A percentile compares a stretch with the other conserved stretches of the same genome.
These are phyloP conservation scores for Opisthograptis luteolata DNA, from an alignment of 2,888 invertebrate species.

Conservation along the genomic window DNA sequence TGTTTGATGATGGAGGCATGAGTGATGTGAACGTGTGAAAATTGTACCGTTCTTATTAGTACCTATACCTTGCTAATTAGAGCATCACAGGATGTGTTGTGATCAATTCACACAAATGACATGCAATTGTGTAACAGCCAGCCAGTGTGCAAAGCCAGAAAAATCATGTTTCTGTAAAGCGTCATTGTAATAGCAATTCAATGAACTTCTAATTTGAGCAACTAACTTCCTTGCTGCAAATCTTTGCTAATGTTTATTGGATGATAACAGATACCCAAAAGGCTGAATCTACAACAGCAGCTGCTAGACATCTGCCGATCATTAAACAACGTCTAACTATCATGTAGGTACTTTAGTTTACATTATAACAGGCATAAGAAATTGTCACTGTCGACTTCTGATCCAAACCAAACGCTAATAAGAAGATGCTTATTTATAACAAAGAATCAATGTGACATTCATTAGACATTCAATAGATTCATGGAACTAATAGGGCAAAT, in stretches of 20 bases:
- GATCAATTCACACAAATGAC: conserved; percentile 5
- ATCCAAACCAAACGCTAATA: background rate
- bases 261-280: conserved; percentile 6
- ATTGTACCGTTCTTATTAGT: conserved; percentile 31
- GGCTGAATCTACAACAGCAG: conserved; percentile 34
- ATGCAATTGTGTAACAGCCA: no score
- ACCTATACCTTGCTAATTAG: no score
- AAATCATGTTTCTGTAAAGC: no score
- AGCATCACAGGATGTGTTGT: conserved; percentile 7
- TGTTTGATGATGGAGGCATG: conserved; percentile 32
- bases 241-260: background rate
- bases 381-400: conserved; percentile 6
- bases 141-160: no score
- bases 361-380: background rate
- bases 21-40: conserved; percentile 31
- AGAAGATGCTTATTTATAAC: no score
- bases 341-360: conserved; percentile 8
- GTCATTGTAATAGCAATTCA: background rate
- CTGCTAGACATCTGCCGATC: conserved; percentile 47
- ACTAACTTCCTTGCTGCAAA: background rate
- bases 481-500: no score
- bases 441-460: no score
- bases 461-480: background rate
- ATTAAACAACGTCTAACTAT: conserved; percentile 30
- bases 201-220: background rate